These are phyloP conservation scores for Chionomys nivalis DNA, from an alignment of 2,113 vertebrate genomes.

Conservation along the genomic window DNA sequence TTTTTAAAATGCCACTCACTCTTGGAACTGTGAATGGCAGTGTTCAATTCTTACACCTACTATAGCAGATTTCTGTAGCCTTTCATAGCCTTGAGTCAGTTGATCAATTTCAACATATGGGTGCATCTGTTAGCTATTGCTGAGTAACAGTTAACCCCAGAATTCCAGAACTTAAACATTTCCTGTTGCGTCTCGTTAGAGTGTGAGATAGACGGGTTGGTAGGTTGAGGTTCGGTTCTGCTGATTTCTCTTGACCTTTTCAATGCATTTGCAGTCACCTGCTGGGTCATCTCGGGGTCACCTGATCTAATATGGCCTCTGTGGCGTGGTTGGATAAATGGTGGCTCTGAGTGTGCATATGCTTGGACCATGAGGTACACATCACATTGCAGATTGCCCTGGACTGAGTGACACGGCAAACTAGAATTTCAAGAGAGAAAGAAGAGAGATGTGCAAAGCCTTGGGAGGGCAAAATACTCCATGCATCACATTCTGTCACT, in stretches of 20 bases:
- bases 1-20: not conserved
- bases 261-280: not conserved
- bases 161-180: not conserved
- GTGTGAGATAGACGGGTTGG: not conserved
- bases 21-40: not conserved
- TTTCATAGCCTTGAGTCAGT: not conserved
- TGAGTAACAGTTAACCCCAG: not conserved
- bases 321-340: not conserved
- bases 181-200: not conserved
- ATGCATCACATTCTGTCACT: not conserved
- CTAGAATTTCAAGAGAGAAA: constrained; percentile 20
- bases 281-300: accelerated
- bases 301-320: not conserved
- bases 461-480: not conserved
- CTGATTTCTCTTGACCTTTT: not conserved
- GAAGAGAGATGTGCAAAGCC: not conserved
- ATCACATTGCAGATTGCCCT: not conserved
- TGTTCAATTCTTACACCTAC: not conserved
- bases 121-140: not conserved
- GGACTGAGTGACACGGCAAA: not conserved
- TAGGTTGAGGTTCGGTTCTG: not conserved
- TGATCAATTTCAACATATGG: not conserved
- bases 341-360: not conserved
- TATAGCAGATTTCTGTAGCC: not conserved
- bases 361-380: not conserved